phyloP scores from a whole-genome alignment of 2,888 invertebrate genomes.

The Hesperia comma region DNA sequence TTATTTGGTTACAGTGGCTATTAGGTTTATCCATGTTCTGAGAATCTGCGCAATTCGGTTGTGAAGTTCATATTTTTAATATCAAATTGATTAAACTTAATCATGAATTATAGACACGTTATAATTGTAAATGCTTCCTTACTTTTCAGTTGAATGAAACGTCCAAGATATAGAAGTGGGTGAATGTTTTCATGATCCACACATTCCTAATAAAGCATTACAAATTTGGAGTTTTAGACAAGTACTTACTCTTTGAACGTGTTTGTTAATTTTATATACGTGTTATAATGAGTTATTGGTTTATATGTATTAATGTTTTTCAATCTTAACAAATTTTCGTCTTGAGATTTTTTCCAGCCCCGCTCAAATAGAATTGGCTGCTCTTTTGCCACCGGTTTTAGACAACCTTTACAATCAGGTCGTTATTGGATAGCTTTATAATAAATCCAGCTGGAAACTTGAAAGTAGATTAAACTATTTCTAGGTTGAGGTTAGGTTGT shows the following conservation, averaged over 20 bases:
- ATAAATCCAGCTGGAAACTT: no score
- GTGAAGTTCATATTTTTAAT: conserved; percentile 13
- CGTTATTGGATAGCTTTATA: no score
- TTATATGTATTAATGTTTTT: conserved; percentile 15
- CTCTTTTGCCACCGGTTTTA: no score
- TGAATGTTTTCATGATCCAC: not conserved
- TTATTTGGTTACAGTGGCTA: no score
- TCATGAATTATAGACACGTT: not conserved
- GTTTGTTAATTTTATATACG: conserved; percentile 21
- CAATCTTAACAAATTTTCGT: not conserved
- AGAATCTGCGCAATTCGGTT: conserved; percentile 14
- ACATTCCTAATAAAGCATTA: conserved; percentile 24
- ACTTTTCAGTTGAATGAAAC: conserved; percentile 24
- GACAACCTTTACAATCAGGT: no score
- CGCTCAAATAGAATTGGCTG: no score
- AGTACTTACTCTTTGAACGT: conserved; percentile 20
- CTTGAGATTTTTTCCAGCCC: not conserved
- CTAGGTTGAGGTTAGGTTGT: no score
- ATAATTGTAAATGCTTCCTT: conserved; percentile 10
- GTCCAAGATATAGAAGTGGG: conserved; percentile 17
- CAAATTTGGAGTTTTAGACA: conserved; percentile 6
- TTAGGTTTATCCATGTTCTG: no score
- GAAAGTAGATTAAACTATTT: no score
- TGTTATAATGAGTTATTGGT: not conserved
- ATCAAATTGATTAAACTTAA: not conserved